phyloP scores from a whole-genome alignment of 2,113 vertebrate species.

The Upupa epops region DNA sequence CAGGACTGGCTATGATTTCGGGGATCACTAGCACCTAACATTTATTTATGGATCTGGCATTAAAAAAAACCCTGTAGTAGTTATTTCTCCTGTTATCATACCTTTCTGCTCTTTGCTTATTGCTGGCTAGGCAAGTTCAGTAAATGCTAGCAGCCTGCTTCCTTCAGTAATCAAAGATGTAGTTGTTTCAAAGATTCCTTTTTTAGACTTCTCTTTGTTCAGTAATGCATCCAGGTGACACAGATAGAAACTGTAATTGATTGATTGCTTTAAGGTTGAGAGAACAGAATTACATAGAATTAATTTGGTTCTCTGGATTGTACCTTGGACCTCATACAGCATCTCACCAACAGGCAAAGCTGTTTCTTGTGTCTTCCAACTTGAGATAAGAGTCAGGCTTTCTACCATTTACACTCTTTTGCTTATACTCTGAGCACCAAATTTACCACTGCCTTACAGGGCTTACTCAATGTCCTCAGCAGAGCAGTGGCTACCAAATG shows the following conservation, averaged over 20 bases:
- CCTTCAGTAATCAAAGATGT: neutral
- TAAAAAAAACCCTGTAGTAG: accelerated
- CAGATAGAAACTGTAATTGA: neutral
- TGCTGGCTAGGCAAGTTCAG: neutral
- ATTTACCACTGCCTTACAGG: neutral
- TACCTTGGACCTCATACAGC: accelerated
- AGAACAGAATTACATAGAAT: neutral
- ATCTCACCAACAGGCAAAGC: neutral
- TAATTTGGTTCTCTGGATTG: neutral
- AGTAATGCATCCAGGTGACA: neutral
- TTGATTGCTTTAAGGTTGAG: neutral
- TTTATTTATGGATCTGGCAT: neutral
- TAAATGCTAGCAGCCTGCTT: neutral
- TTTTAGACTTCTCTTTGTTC: neutral
- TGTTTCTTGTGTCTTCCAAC: neutral
- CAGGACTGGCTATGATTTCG: neutral
- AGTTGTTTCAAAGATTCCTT: neutral
- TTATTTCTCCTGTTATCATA: neutral
- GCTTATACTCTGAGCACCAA: neutral
- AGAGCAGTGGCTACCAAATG: neutral
- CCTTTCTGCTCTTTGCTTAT: neutral
- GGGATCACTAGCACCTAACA: neutral
- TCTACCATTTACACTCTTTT: neutral
- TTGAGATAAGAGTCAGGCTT: neutral
- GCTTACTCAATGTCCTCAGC: neutral